Percentiles rank a stretch among this genome's conserved stretches.
phyloP scores from a whole-genome alignment of 2,888 invertebrate species.

The Diaphora mendica region DNA sequence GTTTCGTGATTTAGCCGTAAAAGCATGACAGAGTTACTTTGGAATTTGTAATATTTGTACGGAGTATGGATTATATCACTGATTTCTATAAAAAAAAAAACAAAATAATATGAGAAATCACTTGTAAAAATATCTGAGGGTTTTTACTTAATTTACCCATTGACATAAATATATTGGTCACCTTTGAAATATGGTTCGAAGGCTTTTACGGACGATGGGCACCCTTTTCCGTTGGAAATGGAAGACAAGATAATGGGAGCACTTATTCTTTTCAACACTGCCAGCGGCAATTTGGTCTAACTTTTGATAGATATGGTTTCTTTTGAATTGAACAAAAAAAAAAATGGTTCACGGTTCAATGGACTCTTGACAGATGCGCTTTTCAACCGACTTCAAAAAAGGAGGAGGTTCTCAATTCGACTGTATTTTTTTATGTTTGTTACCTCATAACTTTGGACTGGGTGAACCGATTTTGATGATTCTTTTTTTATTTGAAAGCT shows the following conservation, averaged over 20 bases:
- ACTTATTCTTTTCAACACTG: slow-evolving; percentile 14
- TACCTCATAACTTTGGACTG: too few relatives aligned
- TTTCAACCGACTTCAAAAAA: too few relatives aligned
- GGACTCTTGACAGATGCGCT: background rate
- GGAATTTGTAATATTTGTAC: too few relatives aligned
- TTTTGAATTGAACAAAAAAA: background rate
- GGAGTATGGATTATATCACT: too few relatives aligned
- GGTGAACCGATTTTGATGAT: too few relatives aligned
- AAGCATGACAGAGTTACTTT: too few relatives aligned
- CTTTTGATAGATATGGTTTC: slow-evolving; percentile 8
- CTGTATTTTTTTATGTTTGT: too few relatives aligned
- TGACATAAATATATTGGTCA: slow-evolving; percentile 37
- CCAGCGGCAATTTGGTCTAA: slow-evolving; percentile 4
- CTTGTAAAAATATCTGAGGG: background rate
- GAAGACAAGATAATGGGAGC: slow-evolving; percentile 9
- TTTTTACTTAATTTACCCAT: slow-evolving; percentile 30
- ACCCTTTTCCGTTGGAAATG: slow-evolving; percentile 25
- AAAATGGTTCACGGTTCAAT: background rate
- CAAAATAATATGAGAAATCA: background rate
- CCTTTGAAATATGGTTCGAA: slow-evolving; percentile 29
- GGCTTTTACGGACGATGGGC: slow-evolving; percentile 17
- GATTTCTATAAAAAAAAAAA: too few relatives aligned
- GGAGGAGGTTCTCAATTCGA: too few relatives aligned
- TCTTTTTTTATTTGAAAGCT: too few relatives aligned
- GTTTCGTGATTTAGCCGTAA: too few relatives aligned